Base-by-base conservation (phyloP, 2,113 vertebrate genomes). In the Lutjanus erythropterus region DNA sequence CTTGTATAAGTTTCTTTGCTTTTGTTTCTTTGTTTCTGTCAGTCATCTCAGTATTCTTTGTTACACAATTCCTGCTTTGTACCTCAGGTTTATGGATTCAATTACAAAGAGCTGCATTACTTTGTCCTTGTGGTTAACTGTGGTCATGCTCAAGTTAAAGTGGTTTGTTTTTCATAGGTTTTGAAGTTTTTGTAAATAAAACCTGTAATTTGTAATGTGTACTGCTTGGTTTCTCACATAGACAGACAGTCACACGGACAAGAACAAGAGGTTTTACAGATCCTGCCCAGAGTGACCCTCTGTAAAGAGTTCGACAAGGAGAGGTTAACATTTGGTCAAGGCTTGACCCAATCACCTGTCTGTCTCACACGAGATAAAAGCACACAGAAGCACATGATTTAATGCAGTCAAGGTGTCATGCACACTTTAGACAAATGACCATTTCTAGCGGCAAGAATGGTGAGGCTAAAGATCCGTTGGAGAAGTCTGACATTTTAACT, bases 311-410 rank as follows among this genome's bases (percentile, higher is more conserved):
- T 56, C n/a, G 8, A 9, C 1, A 2, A 52, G 3, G 29, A 14
- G 53, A 46, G 62, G 60, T 85, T 49, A 81, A 58, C 27, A 42
- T 25, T n/a, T 59, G 74, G 73, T 77, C 61, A 67, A 56, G 72
- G 67, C 59, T 31, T 55, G 6, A 15, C 19, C 6, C 61, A 42
- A 72, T 72, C 53, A 67, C 29, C 23, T 50, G 69, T 65, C 71
- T 50, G 23, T 37, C 52, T 53, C 25, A 61, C 77, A 55, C 3
- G 18, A n/a, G 3, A 21, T 15, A 6, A 5, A 41, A 6, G 29
- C 1, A 2, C 7, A 64, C 23, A 39, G 21, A 39, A 39, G 10
- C 37, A 14, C 37, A 18, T 39, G 35, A 62, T 62, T 39, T 41
- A 25, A 55, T 41, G 16, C 42, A 47, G 27, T 10, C 18, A 55